A percentile compares a stretch with the other conserved stretches of the same genome.
Conservation (phyloP, 2,113 vertebrate genomes). For the Chrysochloris asiatica region DNA sequence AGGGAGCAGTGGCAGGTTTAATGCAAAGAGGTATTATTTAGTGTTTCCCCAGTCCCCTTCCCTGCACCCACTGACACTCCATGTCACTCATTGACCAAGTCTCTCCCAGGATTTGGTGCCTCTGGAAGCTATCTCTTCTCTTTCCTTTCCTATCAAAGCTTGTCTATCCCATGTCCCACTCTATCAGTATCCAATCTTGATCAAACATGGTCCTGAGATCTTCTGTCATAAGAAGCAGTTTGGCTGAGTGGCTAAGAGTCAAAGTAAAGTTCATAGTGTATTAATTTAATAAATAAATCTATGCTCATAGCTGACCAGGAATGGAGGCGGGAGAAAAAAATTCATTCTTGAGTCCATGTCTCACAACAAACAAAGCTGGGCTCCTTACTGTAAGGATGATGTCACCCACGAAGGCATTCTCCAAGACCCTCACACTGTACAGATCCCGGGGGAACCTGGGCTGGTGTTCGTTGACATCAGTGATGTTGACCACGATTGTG, state of each 20-base stretch:
- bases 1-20: background rate
- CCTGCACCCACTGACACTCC: background rate
- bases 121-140: background rate
- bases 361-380: background rate
- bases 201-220: background rate
- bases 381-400: conserved; percentile 89
- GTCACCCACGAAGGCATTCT: conserved; percentile 89
- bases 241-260: background rate
- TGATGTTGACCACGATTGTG: conserved; percentile 93
- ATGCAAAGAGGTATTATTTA: background rate
- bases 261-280: background rate
- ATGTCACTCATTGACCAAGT: background rate
- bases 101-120: background rate
- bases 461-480: conserved; percentile 93
- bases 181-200: background rate
- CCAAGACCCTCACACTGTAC: conserved; percentile 87
- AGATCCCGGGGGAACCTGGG: conserved; percentile 88
- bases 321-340: background rate
- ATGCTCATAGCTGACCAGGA: background rate
- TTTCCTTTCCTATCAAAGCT: background rate
- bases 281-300: background rate
- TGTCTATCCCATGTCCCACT: background rate
- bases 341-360: background rate
- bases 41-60: background rate
- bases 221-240: background rate